A percentile compares a stretch with the other conserved stretches of the same genome.
Evolutionary conservation across 2,797 vertebrate species (phyloP).

Genomic region (Ambastaia sidthimunki): DNA sequence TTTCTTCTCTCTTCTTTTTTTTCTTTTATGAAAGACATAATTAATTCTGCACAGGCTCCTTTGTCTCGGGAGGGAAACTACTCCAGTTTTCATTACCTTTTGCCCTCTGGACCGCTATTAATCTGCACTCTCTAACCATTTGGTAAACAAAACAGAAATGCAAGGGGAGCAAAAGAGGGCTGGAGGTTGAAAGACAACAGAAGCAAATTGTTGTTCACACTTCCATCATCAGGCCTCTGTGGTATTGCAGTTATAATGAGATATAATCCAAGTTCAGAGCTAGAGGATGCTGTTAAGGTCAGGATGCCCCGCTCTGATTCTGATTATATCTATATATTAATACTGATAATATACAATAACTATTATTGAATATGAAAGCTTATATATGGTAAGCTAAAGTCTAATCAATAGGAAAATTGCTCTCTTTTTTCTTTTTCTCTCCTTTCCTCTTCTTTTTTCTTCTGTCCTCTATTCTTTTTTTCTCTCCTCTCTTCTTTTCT

Average conservation of each 20-base stretch:
- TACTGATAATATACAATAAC: neutral
- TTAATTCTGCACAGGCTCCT: conserved; percentile 48
- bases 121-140: conserved; percentile 51
- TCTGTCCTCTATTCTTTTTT: neutral
- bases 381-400: neutral
- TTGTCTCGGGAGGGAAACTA: conserved; percentile 52
- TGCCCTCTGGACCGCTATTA: conserved; percentile 49
- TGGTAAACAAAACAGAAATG: conserved; percentile 52
- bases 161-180: conserved; percentile 33
- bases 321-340: neutral
- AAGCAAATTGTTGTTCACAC: conserved; percentile 25
- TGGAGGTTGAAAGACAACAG: conserved; percentile 33
- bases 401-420: neutral
- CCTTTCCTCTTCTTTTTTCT: neutral
- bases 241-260: neutral
- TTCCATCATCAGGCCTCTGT: conserved; percentile 22
- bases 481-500: neutral
- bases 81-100: conserved; percentile 53
- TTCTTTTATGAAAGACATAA: conserved; percentile 41
- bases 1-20: conserved; percentile 4
- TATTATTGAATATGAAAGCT: neutral
- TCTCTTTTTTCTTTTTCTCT: neutral
- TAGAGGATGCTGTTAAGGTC: neutral
- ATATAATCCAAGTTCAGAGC: conserved; percentile 12
- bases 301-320: neutral